phyloP scores from a whole-genome alignment of 2,797 vertebrate genomes.

The Cirrhinus mrigala region DNA sequence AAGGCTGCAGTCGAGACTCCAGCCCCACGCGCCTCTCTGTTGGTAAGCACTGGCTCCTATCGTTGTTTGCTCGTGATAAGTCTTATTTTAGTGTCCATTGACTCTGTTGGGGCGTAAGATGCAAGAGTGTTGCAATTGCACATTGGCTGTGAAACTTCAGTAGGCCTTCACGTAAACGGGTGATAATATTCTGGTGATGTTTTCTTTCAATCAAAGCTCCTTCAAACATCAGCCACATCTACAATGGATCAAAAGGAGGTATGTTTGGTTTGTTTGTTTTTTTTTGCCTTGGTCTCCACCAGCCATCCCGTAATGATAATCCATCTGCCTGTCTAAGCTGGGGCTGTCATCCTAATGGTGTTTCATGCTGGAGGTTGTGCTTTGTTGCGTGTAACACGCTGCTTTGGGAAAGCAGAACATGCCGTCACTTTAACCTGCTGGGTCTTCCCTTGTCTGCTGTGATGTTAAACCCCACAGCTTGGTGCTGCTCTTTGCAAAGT shows the following conservation, averaged over 20 bases:
- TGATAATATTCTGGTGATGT: conserved; percentile 55
- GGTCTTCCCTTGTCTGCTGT: conserved; percentile 24
- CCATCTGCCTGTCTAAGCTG: conserved; percentile 48
- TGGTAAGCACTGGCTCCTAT: conserved; percentile 79
- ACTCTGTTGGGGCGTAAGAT: neutral
- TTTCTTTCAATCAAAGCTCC: conserved; percentile 75
- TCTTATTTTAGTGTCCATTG: neutral
- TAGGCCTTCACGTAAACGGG: conserved; percentile 5
- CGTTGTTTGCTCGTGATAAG: neutral
- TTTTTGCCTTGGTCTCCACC: conserved; percentile 37
- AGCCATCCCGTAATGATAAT: conserved; percentile 34
- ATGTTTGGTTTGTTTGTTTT: conserved; percentile 66
- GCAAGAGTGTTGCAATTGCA: neutral
- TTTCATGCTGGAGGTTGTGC: conserved; percentile 42
- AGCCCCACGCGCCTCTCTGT: conserved; percentile 95
- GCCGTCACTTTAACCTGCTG: conserved; percentile 45
- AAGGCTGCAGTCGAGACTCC: conserved; percentile 96
- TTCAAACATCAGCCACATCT: conserved; percentile 83
- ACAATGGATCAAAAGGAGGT: conserved; percentile 86
- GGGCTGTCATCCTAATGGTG: conserved; percentile 35
- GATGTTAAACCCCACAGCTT: conserved; percentile 38
- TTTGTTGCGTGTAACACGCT: conserved; percentile 27
- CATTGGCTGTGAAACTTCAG: neutral
- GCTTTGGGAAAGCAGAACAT: conserved; percentile 42
- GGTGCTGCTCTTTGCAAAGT: conserved; percentile 30